phyloP scores from a whole-genome alignment of 2,888 invertebrate genomes.

The Pandemis heparana region DNA sequence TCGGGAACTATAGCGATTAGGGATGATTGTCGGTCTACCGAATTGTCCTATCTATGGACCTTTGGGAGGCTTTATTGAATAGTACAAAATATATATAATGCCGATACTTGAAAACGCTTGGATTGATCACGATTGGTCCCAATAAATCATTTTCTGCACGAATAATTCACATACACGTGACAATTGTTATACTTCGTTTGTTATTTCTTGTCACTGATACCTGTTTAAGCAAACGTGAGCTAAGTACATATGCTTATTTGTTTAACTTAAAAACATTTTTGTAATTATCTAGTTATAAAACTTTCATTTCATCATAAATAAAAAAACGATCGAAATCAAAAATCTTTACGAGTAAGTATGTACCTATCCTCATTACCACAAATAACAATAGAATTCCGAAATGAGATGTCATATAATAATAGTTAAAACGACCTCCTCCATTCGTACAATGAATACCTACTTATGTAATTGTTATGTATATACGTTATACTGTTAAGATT shows the following conservation, averaged over 20 bases:
- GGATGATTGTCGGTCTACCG: constrained; percentile 73
- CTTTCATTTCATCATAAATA: no score
- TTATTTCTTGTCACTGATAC: not conserved
- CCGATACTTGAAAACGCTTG: not conserved
- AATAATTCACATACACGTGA: not conserved
- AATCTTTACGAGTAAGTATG: no score
- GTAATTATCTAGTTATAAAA: no score
- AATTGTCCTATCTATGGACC: constrained; percentile 57
- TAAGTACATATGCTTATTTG: not conserved
- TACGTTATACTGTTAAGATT: no score
- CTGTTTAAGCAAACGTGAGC: not conserved
- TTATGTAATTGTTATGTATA: no score
- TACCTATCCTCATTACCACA: no score
- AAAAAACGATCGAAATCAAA: no score
- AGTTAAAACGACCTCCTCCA: no score
- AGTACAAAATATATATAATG: constrained; percentile 2
- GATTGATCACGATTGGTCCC: not conserved
- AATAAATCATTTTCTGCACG: not conserved
- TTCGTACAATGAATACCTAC: no score
- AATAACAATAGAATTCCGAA: no score
- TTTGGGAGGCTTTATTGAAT: constrained; percentile 11
- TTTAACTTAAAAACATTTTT: no score
- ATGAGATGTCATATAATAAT: no score
- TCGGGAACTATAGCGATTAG: constrained; percentile 71
- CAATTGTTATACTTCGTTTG: not conserved